These are phyloP conservation scores for Catharus bicknelli DNA, from an alignment of 2,113 vertebrate species.

Conservation along the genomic window DNA sequence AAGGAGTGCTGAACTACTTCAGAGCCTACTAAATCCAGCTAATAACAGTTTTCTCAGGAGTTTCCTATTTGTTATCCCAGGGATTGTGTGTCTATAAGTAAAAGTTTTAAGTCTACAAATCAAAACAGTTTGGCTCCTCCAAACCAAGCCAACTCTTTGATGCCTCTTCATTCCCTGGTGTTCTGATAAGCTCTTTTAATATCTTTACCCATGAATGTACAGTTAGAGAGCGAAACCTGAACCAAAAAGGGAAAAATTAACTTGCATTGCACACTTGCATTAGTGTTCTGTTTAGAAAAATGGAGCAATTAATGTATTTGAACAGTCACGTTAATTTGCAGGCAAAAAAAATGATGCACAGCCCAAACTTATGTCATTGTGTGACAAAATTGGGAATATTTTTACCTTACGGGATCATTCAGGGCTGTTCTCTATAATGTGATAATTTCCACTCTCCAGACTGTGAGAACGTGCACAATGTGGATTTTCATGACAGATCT, in stretches of 20 bases:
- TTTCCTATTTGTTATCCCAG: neutral
- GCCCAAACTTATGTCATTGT: neutral
- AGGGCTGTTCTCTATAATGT: neutral
- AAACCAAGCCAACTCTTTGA: neutral
- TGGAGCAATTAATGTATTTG: neutral
- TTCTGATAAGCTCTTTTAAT: neutral
- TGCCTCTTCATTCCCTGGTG: neutral
- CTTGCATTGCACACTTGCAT: neutral
- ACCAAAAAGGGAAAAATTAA: neutral
- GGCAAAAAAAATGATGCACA: neutral
- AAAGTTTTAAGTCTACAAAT: neutral
- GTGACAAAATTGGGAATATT: neutral
- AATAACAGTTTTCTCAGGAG: neutral
- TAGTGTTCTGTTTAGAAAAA: neutral
- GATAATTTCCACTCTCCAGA: neutral
- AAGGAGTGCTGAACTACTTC: neutral
- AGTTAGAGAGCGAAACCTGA: neutral
- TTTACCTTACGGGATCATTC: neutral
- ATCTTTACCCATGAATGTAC: neutral
- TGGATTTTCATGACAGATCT: neutral
- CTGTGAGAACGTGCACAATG: rapidly evolving
- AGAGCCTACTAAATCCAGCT: neutral
- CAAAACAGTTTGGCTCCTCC: neutral
- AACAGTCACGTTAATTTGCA: neutral
- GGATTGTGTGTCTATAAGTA: neutral